Evolutionary conservation across 1,140 invertebrate species (phyloP).

Genomic region (Caenorhabditis remanei): DNA sequence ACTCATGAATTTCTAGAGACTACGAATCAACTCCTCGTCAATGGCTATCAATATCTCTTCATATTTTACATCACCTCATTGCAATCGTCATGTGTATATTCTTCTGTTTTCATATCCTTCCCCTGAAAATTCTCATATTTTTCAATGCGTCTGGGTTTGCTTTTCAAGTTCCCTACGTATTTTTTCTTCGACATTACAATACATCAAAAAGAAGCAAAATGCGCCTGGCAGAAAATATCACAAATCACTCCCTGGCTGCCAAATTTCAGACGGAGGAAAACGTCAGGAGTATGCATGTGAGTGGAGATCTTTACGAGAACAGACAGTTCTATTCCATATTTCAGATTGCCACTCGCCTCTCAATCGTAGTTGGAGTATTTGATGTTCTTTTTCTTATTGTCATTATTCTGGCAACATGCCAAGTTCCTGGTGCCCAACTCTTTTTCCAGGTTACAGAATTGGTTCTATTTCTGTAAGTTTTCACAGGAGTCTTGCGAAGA

Average conservation of each 20-base stretch:
- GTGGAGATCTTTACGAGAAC: neutral
- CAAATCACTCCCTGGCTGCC: neutral
- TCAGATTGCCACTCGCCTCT: neutral
- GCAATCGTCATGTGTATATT: neutral
- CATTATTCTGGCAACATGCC: neutral
- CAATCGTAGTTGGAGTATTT: neutral
- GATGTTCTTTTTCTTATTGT: neutral
- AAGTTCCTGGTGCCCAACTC: neutral
- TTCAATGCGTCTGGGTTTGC: neutral
- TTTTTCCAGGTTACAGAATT: neutral
- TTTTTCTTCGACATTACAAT: neutral
- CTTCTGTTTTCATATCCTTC: conserved; percentile 5
- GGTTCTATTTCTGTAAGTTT: neutral
- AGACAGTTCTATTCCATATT: neutral
- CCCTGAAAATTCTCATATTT: neutral
- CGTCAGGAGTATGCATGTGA: conserved; percentile 3
- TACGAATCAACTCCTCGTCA: neutral
- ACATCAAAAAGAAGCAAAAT: neutral
- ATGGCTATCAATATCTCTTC: neutral
- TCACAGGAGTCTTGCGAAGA: neutral
- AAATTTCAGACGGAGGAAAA: neutral
- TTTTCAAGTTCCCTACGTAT: neutral
- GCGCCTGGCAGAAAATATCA: neutral
- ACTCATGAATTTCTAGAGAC: neutral
- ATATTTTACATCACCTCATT: neutral